Percentiles rank a stretch among this genome's conserved stretches.
These are phyloP conservation scores for Batillaria attramentaria DNA, from an alignment of 1,140 invertebrate species.

Conservation along the genomic window DNA sequence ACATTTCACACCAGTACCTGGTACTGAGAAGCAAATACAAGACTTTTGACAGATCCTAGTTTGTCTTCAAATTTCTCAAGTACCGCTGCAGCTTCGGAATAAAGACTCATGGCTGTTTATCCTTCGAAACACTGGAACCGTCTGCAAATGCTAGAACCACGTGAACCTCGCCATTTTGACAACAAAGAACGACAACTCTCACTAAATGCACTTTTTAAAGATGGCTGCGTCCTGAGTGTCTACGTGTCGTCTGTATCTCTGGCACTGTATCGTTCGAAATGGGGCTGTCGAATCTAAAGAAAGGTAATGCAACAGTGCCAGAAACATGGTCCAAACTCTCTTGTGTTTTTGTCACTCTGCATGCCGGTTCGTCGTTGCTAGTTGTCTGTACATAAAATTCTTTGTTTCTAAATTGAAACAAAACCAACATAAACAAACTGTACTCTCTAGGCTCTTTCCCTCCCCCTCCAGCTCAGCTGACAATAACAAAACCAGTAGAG, in stretches of 20 bases:
- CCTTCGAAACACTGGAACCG: background rate
- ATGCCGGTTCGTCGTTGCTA: no score
- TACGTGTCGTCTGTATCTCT: constrained; percentile 21
- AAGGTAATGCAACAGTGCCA: constrained; percentile 17
- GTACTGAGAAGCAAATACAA: constrained; percentile 77
- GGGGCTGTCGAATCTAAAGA: constrained; percentile 15
- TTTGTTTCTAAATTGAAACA: no score
- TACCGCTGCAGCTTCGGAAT: constrained; percentile 81
- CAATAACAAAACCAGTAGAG: no score
- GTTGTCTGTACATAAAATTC: no score
- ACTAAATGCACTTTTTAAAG: background rate
- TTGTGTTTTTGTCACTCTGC: no score
- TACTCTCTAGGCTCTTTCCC: no score
- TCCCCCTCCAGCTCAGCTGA: no score
- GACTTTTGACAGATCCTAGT: constrained; percentile 80
- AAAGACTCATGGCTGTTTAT: constrained; percentile 72
- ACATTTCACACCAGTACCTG: constrained; percentile 39
- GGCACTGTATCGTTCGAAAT: background rate
- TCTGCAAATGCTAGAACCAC: no score
- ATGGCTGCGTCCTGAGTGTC: constrained; percentile 25
- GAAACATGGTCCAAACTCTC: no score
- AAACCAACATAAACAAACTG: no score
- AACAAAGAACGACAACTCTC: background rate
- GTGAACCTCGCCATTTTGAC: constrained; percentile 11
- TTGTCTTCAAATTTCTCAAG: constrained; percentile 79